Conservation (phyloP, 1,140 invertebrate species). For the Coptotermes formosanus region DNA sequence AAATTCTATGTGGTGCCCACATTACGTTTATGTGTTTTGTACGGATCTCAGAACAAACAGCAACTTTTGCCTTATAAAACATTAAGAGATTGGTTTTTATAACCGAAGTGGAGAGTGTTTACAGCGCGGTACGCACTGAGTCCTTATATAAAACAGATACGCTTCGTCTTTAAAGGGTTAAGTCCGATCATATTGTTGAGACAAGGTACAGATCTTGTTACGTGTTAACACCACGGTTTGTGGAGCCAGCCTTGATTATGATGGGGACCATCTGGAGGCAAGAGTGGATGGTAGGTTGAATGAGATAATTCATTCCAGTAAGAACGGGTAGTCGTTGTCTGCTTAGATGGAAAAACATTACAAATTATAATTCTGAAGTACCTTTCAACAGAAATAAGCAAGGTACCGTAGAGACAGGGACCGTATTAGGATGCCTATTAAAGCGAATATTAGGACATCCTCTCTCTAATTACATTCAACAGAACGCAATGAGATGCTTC, state of each 20-base stretch:
- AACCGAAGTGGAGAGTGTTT: too few species aligned
- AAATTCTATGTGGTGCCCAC: too few species aligned
- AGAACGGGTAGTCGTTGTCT: neutral
- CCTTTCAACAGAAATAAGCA: neutral
- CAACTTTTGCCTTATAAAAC: too few species aligned
- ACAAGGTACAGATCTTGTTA: too few species aligned
- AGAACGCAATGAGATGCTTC: neutral
- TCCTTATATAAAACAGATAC: too few species aligned
- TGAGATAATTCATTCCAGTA: neutral
- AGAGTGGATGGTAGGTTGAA: neutral
- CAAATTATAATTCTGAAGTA: neutral
- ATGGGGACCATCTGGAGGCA: neutral
- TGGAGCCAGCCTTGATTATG: neutral
- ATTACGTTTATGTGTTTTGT: too few species aligned
- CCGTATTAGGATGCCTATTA: neutral
- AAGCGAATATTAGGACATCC: neutral
- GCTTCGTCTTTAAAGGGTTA: too few species aligned
- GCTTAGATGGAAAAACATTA: neutral
- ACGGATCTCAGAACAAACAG: too few species aligned
- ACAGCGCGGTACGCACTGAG: too few species aligned
- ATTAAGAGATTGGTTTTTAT: too few species aligned
- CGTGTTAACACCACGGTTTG: neutral
- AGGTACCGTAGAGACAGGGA: neutral
- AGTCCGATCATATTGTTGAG: too few species aligned
- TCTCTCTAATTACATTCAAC: neutral